phyloP scores from a whole-genome alignment of 2,888 invertebrate species.

The Keiferia lycopersicella region DNA sequence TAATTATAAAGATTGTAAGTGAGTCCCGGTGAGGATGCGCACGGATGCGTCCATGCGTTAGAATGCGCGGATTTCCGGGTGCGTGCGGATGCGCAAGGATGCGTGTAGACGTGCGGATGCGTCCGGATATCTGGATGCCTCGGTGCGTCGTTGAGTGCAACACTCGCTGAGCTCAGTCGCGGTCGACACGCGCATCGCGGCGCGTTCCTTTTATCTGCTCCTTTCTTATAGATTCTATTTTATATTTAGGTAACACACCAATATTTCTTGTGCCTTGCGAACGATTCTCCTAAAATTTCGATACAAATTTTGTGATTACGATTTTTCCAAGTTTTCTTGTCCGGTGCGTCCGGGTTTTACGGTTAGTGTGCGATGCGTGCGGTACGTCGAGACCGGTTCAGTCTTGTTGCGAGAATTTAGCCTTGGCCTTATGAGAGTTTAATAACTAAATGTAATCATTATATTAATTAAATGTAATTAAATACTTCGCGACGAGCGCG shows the following conservation, averaged over 20 bases:
- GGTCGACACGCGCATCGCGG: constrained; percentile 52
- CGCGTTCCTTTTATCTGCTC: constrained; percentile 29
- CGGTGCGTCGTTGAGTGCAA: constrained; percentile 52
- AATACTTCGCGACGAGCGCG: constrained; percentile 62
- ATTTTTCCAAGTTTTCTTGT: constrained; percentile 33
- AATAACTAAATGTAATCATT: constrained; percentile 78
- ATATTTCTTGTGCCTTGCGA: constrained; percentile 76
- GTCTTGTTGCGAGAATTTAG: constrained; percentile 81
- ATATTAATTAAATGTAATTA: constrained; percentile 67
- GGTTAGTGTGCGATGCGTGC: constrained; percentile 67
- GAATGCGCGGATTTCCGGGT: background rate
- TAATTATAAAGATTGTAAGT: constrained; percentile 45
- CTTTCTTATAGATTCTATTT: constrained; percentile 42
- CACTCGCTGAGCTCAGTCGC: constrained; percentile 53
- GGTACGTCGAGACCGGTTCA: constrained; percentile 68
- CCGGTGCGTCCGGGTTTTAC: constrained; percentile 35
- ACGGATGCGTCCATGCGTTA: background rate
- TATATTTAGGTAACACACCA: constrained; percentile 52
- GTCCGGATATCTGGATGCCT: constrained; percentile 42
- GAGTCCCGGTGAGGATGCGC: constrained; percentile 26
- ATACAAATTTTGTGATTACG: constrained; percentile 32
- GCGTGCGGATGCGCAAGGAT: background rate
- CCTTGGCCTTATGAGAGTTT: constrained; percentile 81
- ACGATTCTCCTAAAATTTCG: constrained; percentile 38
- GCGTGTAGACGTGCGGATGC: background rate